Evolutionary conservation across 2,888 invertebrate genomes (phyloP).

Genomic region (Acleris sparsana): DNA sequence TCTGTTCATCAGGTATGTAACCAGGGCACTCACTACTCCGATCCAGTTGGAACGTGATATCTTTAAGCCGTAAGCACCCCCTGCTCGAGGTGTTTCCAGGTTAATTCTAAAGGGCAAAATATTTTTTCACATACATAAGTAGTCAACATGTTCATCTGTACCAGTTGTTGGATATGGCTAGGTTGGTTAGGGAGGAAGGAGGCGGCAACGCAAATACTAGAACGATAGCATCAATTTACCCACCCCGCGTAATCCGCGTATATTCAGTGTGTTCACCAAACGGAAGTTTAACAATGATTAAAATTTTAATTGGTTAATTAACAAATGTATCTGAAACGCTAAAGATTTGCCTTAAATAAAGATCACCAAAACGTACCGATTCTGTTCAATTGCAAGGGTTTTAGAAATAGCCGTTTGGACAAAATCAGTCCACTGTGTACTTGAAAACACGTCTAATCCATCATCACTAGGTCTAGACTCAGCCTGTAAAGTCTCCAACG

Average conservation of each 20-base stretch:
- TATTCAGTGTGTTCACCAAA: too few relatives aligned
- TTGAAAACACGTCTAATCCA: constrained; percentile 84
- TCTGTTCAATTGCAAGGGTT: constrained; percentile 79
- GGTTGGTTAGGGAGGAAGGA: too few relatives aligned
- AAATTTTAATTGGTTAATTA: too few relatives aligned
- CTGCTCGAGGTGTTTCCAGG: constrained; percentile 54
- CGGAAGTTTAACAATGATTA: too few relatives aligned
- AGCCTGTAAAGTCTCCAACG: constrained; percentile 86
- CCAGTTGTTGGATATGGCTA: too few relatives aligned
- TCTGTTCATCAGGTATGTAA: constrained; percentile 84
- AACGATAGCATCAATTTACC: too few relatives aligned
- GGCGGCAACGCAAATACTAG: too few relatives aligned
- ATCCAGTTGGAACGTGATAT: constrained; percentile 84
- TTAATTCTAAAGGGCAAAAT: constrained; percentile 52
- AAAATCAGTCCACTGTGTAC: constrained; percentile 84
- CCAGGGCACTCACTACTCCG: constrained; percentile 87
- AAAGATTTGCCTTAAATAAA: too few relatives aligned
- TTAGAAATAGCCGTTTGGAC: constrained; percentile 79
- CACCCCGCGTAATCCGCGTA: too few relatives aligned
- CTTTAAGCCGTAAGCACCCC: constrained; percentile 88
- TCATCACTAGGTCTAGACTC: constrained; percentile 86
- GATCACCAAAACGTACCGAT: constrained; percentile 71
- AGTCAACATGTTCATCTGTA: too few relatives aligned
- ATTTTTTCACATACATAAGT: not conserved
- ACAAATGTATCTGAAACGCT: too few relatives aligned